Conservation (phyloP, 2,888 invertebrate genomes). For the Euplexia lucipara region DNA sequence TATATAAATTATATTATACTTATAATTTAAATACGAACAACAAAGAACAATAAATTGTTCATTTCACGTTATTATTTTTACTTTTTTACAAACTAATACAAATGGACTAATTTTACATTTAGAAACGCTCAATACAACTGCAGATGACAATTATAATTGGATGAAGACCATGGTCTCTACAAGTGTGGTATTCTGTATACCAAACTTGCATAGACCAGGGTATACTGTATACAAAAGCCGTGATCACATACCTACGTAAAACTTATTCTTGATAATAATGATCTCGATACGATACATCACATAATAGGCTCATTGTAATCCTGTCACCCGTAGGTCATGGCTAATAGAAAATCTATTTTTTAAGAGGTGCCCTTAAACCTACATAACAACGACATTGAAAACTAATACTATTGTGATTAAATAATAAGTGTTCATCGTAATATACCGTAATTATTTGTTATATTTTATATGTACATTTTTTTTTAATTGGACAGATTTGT, state of each 20-base stretch:
- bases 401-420: slow-evolving; percentile 59
- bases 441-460: slow-evolving; percentile 62
- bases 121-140: slow-evolving; percentile 27
- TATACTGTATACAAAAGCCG: not conserved
- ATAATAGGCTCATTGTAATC: not conserved
- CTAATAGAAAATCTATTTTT: slow-evolving; percentile 1
- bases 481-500: slow-evolving; percentile 68
- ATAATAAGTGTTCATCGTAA: slow-evolving; percentile 60
- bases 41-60: not conserved
- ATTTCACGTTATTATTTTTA: not conserved
- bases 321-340: slow-evolving; percentile 10
- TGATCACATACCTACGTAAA: not conserved
- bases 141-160: not conserved
- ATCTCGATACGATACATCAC: slow-evolving; percentile 31
- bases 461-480: slow-evolving; percentile 64
- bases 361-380: slow-evolving; percentile 12
- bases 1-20: slow-evolving; percentile 8
- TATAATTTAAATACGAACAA: slow-evolving; percentile 22
- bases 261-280: slow-evolving; percentile 16
- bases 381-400: slow-evolving; percentile 24
- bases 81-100: not conserved
- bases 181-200: no score
- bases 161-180: slow-evolving; percentile 1
- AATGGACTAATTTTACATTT: slow-evolving; percentile 16
- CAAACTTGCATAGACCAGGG: no score